phyloP scores from a whole-genome alignment of 2,888 invertebrate species.

The Synanthedon tipuliformis region DNA sequence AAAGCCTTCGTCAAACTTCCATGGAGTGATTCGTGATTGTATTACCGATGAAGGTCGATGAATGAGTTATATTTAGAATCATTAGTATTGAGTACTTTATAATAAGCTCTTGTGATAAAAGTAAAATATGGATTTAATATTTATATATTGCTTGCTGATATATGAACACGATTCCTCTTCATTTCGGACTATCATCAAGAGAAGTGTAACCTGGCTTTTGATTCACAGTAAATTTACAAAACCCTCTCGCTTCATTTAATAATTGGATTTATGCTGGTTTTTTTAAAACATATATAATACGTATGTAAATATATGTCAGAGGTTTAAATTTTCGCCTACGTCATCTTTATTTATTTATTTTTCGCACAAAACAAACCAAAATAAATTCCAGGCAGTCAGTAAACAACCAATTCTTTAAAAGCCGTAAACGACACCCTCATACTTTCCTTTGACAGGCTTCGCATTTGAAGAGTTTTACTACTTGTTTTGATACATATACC shows the following conservation, averaged over 20 bases:
- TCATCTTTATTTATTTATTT: too few relatives aligned
- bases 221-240: too few relatives aligned
- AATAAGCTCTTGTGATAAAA: background rate
- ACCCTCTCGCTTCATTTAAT: too few relatives aligned
- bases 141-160: background rate
- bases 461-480: conserved; percentile 15
- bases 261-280: too few relatives aligned
- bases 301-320: too few relatives aligned
- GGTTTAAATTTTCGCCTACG: too few relatives aligned
- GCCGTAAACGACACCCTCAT: conserved; percentile 5
- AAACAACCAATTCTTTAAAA: background rate
- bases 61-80: background rate
- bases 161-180: too few relatives aligned
- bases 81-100: conserved; percentile 7
- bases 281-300: too few relatives aligned
- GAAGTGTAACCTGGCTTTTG: too few relatives aligned
- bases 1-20: conserved; percentile 62
- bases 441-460: conserved; percentile 3
- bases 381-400: too few relatives aligned
- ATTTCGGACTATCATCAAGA: too few relatives aligned
- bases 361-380: too few relatives aligned
- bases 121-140: background rate
- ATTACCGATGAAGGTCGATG: conserved; percentile 33
- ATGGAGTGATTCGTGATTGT: conserved; percentile 57
- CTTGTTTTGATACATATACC: conserved; percentile 12